Percentiles rank a stretch among this genome's conserved stretches.
phyloP scores from a whole-genome alignment of 2,888 invertebrate genomes.

The Cryptophagus acutangulus region DNA sequence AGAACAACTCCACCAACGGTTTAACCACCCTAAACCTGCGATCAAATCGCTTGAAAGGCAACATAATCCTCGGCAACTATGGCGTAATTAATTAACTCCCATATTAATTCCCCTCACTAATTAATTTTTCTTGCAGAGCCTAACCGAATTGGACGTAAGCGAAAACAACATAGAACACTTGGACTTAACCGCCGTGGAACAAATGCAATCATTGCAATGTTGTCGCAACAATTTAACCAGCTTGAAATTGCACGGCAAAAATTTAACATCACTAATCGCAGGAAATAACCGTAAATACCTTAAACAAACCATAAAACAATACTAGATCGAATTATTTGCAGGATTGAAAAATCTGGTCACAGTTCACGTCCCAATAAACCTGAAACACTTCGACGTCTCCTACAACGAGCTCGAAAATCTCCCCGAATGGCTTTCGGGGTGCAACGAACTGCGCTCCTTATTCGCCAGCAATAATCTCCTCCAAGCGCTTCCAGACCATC shows the following conservation, averaged over 20 bases:
- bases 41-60: slow-evolving; percentile 74
- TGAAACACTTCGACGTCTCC: slow-evolving; percentile 74
- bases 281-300: slow-evolving; percentile 69
- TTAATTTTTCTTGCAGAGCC: slow-evolving; percentile 55
- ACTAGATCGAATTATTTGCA: slow-evolving; percentile 47
- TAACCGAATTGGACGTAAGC: slow-evolving; percentile 77
- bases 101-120: slow-evolving; percentile 6
- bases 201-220: slow-evolving; percentile 71
- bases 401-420: slow-evolving; percentile 68
- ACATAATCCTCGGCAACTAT: slow-evolving; percentile 79
- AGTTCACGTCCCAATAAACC: slow-evolving; percentile 63
- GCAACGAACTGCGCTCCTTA: slow-evolving; percentile 65
- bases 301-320: too few relatives aligned
- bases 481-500: slow-evolving; percentile 64
- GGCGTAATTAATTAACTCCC: slow-evolving; percentile 59
- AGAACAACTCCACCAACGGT: slow-evolving; percentile 47
- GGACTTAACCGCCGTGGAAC: slow-evolving; percentile 73
- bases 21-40: slow-evolving; percentile 71
- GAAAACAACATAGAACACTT: slow-evolving; percentile 79
- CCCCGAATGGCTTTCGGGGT: slow-evolving; percentile 73
- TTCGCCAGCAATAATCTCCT: slow-evolving; percentile 72
- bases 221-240: slow-evolving; percentile 70
- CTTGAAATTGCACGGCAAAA: slow-evolving; percentile 71
- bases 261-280: slow-evolving; percentile 70
- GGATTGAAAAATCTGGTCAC: slow-evolving; percentile 68